Conservation (phyloP, 2,888 invertebrate species). For the Hanleya hanleyi region DNA sequence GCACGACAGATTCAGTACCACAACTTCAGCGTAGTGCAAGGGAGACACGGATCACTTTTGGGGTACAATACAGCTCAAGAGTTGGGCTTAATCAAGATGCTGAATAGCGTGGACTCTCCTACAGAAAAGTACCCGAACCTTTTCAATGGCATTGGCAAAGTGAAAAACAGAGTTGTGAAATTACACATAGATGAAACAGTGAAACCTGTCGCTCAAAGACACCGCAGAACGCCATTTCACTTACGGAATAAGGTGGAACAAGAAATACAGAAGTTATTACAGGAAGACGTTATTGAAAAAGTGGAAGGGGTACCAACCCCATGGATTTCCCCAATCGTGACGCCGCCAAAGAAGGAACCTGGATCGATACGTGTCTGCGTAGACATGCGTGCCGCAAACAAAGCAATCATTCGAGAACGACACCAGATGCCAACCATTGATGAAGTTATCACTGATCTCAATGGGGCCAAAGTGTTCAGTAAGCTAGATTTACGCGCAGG, state of each 20-base stretch:
- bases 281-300: slow-evolving; percentile 40
- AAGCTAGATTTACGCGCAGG: slow-evolving; percentile 41
- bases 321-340: slow-evolving; percentile 42
- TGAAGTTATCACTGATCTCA: slow-evolving; percentile 44
- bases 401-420: slow-evolving; percentile 41
- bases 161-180: slow-evolving; percentile 24
- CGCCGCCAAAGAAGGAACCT: slow-evolving; percentile 26
- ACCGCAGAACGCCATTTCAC: slow-evolving; percentile 40
- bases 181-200: slow-evolving; percentile 39
- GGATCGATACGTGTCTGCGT: slow-evolving; percentile 24
- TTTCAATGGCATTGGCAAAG: slow-evolving; percentile 33
- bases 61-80: not conserved
- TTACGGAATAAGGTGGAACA: slow-evolving; percentile 33
- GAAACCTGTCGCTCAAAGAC: slow-evolving; percentile 31
- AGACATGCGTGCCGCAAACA: slow-evolving; percentile 43
- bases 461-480: slow-evolving; percentile 41
- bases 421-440: slow-evolving; percentile 43
- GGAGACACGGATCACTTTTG: not conserved
- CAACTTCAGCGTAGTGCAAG: not conserved
- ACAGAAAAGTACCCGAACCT: slow-evolving; percentile 23
- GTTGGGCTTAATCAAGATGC: not conserved
- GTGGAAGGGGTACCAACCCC: slow-evolving; percentile 40
- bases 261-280: slow-evolving; percentile 36
- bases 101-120: not conserved
- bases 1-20: not conserved